A percentile compares a stretch with the other conserved stretches of the same genome.
Conservation (phyloP, 2,797 vertebrate species). For the Halcyon badia region DNA sequence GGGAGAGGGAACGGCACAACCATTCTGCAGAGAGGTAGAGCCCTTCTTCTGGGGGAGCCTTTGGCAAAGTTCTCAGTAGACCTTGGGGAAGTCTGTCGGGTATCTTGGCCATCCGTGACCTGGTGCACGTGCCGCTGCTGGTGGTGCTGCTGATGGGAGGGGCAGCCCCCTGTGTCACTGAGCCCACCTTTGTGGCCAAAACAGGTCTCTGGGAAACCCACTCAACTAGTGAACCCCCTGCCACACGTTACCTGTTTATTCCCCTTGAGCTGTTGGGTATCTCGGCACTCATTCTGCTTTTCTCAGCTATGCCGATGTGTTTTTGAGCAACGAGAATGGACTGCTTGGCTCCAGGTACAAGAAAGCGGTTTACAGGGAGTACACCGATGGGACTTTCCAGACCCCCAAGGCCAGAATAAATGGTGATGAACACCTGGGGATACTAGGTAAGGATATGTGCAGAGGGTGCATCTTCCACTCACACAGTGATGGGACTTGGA, state of each 20-base stretch:
- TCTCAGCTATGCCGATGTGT: constrained; percentile 78
- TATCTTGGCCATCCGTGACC: background rate
- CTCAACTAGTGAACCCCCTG: background rate
- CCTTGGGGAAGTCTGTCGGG: background rate
- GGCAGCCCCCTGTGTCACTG: fast-evolving
- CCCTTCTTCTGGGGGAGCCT: background rate
- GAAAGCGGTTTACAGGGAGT: constrained; percentile 83
- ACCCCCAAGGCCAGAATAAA: constrained; percentile 58
- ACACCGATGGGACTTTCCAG: constrained; percentile 81
- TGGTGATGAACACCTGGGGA: constrained; percentile 78
- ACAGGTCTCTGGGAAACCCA: background rate
- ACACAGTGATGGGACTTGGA: fast-evolving
- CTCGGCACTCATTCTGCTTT: constrained; percentile 29
- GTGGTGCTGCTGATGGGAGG: background rate
- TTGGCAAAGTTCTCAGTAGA: background rate
- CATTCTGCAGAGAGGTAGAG: constrained; percentile 76
- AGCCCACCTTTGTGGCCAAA: background rate
- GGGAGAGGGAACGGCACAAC: constrained; percentile 80
- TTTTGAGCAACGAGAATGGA: constrained; percentile 76
- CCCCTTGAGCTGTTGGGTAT: background rate
- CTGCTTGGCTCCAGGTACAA: constrained; percentile 82
- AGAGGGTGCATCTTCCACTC: background rate
- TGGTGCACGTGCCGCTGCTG: fast-evolving
- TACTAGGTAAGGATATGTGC: constrained; percentile 76
- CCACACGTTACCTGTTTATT: background rate